Conservation (phyloP, 2,797 vertebrate species). For the Zenarchopterus dispar region DNA sequence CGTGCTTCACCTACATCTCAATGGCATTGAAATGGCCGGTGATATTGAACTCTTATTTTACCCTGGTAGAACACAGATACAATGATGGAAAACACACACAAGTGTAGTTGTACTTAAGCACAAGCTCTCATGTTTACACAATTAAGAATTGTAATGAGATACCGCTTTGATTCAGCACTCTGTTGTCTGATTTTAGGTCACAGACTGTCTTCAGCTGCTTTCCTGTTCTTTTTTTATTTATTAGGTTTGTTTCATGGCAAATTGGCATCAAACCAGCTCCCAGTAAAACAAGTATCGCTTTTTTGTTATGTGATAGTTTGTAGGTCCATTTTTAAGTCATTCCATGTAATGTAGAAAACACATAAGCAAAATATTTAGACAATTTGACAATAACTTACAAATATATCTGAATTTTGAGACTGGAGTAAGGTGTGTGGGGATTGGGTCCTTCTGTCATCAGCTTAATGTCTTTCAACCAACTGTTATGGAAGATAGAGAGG, state of each 20-base stretch:
- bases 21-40: conserved; percentile 30
- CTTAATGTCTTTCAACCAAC: conserved; percentile 14
- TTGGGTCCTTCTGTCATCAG: conserved; percentile 26
- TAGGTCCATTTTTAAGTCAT: no score
- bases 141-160: conserved; percentile 50
- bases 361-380: neutral
- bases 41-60: conserved; percentile 22
- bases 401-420: neutral
- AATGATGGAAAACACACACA: conserved; percentile 1
- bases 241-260: conserved; percentile 61
- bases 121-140: neutral
- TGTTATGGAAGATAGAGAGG: conserved; percentile 56
- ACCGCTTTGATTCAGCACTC: conserved; percentile 47
- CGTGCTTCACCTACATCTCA: conserved; percentile 1
- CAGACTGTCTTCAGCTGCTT: conserved; percentile 57
- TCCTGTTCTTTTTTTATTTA: conserved; percentile 64
- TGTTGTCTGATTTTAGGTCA: conserved; percentile 52
- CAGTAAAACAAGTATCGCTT: conserved; percentile 23
- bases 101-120: neutral
- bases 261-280: conserved; percentile 50
- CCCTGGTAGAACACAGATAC: neutral
- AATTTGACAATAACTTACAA: neutral
- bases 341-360: no score
- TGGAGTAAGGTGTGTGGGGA: conserved; percentile 4
- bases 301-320: no score